Conservation (phyloP, 2,888 invertebrate genomes). For the Cordilura impudica region DNA sequence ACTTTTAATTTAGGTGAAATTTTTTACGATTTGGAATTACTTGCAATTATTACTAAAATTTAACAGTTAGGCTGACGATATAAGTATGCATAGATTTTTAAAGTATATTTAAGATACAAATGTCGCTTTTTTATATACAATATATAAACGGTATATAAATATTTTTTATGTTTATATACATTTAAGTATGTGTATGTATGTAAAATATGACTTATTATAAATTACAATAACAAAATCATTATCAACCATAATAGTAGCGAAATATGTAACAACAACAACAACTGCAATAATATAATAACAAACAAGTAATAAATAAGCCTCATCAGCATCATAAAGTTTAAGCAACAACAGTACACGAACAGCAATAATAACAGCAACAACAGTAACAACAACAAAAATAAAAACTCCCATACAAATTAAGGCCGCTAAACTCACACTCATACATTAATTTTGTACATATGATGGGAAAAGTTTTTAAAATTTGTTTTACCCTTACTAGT, state of each 20-base stretch:
- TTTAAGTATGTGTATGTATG: too few species aligned
- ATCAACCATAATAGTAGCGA: constrained; percentile 57
- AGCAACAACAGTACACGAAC: constrained; percentile 41
- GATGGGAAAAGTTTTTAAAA: not conserved
- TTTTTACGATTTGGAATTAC: too few species aligned
- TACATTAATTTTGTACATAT: not conserved
- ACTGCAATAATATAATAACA: constrained; percentile 56
- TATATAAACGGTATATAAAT: too few species aligned
- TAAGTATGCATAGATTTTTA: too few species aligned
- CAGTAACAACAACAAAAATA: not conserved
- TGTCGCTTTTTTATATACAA: too few species aligned
- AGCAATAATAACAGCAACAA: not conserved
- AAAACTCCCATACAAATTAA: not conserved
- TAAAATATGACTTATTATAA: constrained; percentile 57
- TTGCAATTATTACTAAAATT: too few species aligned
- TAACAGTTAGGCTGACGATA: too few species aligned
- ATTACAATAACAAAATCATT: constrained; percentile 63
- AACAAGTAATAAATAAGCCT: constrained; percentile 61
- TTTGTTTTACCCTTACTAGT: not conserved
- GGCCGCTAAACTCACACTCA: constrained; percentile 4
- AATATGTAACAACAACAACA: constrained; percentile 45
- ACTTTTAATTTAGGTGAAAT: too few species aligned
- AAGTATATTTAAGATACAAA: too few species aligned
- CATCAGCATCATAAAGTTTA: constrained; percentile 61
- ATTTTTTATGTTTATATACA: too few species aligned